Evolutionary conservation across 2,797 vertebrate genomes (phyloP).

Genomic region (Hypotaenidia philippensis): DNA sequence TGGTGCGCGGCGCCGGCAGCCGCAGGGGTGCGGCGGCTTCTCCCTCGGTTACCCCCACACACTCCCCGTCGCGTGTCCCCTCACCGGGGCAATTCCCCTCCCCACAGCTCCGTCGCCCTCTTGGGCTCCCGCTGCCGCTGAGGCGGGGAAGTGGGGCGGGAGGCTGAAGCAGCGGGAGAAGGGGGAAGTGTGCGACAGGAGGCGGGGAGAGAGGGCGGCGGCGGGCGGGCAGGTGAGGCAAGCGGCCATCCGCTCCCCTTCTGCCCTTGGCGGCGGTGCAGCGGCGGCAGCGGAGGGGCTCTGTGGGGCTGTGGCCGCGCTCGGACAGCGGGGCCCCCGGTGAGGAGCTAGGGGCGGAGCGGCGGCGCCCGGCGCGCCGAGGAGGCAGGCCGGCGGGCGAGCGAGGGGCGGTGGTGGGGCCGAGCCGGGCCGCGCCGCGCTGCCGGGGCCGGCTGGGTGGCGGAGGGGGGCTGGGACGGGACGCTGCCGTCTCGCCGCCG

Average conservation of each 20-base stretch:
- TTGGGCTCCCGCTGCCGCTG: background rate
- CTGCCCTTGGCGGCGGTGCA: background rate
- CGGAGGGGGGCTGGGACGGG: background rate
- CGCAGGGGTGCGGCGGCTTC: background rate
- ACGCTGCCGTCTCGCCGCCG: background rate
- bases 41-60: background rate
- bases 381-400: background rate
- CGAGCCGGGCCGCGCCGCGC: background rate
- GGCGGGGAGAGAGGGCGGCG: constrained; percentile 38
- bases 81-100: background rate
- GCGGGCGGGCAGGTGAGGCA: constrained; percentile 10
- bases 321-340: background rate
- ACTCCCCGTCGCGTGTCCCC: background rate
- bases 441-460: background rate
- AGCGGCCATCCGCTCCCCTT: background rate
- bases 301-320: background rate
- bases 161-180: background rate
- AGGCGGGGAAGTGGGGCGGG: background rate
- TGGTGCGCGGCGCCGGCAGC: background rate
- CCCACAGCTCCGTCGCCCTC: background rate
- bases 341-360: background rate
- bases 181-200: constrained; percentile 13
- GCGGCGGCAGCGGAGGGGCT: background rate
- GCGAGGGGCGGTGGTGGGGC: background rate
- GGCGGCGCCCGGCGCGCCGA: background rate